These are phyloP conservation scores for Hoplodrina ambigua DNA, from an alignment of 2,888 invertebrate genomes.

Conservation along the genomic window DNA sequence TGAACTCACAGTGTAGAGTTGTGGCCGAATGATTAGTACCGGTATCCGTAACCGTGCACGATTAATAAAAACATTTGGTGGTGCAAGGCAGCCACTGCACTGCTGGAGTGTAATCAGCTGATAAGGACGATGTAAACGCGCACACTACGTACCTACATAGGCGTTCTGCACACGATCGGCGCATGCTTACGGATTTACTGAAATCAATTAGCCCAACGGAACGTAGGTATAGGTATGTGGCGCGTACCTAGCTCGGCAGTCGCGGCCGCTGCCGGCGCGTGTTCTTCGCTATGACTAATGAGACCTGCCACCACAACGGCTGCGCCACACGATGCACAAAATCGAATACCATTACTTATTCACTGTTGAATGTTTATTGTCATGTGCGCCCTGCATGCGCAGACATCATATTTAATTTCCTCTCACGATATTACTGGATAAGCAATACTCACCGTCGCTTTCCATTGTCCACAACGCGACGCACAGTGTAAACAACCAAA, in stretches of 20 bases:
- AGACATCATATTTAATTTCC: constrained; percentile 74
- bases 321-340: constrained; percentile 86
- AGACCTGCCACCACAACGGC: constrained; percentile 73
- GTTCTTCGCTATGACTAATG: constrained; percentile 69
- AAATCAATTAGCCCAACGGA: constrained; percentile 81
- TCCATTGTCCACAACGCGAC: constrained; percentile 85
- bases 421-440: constrained; percentile 66
- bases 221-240: constrained; percentile 47
- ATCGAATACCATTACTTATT: constrained; percentile 87
- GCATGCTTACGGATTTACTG: constrained; percentile 83
- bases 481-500: constrained; percentile 87
- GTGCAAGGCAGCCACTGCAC: constrained; percentile 72
- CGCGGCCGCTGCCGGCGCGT: constrained; percentile 58
- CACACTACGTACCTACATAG: constrained; percentile 67
- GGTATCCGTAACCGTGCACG: constrained; percentile 55
- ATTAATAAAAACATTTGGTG: constrained; percentile 76
- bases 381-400: constrained; percentile 87
- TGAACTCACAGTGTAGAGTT: constrained; percentile 27
- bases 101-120: constrained; percentile 86
- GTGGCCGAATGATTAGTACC: constrained; percentile 42
- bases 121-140: constrained; percentile 80
- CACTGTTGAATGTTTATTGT: constrained; percentile 86
- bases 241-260: constrained; percentile 51
- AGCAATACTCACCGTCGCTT: constrained; percentile 85
- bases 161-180: constrained; percentile 76